Percentiles rank a stretch among this genome's conserved stretches.
These are phyloP conservation scores for Eilema depressum DNA, from an alignment of 2,888 invertebrate species.

Conservation along the genomic window DNA sequence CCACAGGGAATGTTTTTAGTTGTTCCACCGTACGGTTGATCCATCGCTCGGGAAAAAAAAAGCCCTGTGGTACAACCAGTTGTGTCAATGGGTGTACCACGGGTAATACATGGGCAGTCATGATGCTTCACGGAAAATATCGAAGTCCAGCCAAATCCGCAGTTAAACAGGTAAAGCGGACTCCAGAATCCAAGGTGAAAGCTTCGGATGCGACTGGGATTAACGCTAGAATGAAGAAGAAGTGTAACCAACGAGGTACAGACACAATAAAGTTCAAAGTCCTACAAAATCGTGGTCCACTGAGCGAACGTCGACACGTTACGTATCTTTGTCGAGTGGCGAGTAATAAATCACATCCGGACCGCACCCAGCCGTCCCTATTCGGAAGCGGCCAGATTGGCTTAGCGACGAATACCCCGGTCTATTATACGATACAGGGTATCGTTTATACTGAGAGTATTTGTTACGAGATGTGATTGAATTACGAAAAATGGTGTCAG, in stretches of 20 bases:
- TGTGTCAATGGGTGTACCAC: no score
- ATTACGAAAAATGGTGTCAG: conserved; percentile 7
- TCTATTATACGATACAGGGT: conserved; percentile 17
- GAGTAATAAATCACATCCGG: conserved; percentile 44
- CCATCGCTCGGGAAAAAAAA: no score
- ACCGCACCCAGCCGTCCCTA: conserved; percentile 31
- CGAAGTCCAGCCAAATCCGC: no score
- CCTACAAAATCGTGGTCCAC: conserved; percentile 8
- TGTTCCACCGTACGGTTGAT: no score
- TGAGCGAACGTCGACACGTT: conserved; percentile 16
- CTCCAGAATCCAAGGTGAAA: no score
- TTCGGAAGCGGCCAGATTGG: conserved; percentile 26
- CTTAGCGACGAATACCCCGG: conserved; percentile 16
- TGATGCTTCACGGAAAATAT: no score
- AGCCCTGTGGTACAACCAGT: no score
- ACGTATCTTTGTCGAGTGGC: conserved; percentile 24
- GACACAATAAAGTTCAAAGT: neutral
- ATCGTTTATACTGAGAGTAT: conserved; percentile 6
- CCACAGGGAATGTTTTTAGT: no score
- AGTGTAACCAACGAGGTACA: neutral
- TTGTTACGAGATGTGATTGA: neutral
- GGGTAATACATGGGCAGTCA: no score
- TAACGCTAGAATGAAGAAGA: no score
- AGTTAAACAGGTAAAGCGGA: no score
- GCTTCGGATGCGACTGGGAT: no score